Evolutionary conservation across 2,888 invertebrate species (phyloP).

Genomic region (Drosophila robusta): DNA sequence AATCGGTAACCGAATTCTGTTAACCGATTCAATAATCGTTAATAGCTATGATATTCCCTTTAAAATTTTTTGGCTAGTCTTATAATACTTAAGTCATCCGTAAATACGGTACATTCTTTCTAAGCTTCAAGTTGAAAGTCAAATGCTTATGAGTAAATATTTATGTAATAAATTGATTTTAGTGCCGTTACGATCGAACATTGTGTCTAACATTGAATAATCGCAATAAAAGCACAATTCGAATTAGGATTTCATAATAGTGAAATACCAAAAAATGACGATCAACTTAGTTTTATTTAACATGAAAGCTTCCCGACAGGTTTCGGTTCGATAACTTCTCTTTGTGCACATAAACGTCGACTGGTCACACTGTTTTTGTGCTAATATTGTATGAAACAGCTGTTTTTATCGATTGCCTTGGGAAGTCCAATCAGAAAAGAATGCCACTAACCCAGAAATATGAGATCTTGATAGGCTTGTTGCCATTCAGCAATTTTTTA

Average conservation of each 20-base stretch:
- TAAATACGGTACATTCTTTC: too few relatives aligned
- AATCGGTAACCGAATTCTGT: conserved; percentile 4
- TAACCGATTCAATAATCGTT: conserved; percentile 15
- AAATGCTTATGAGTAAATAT: neutral
- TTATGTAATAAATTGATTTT: too few relatives aligned
- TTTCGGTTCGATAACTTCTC: neutral
- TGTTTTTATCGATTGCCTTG: neutral
- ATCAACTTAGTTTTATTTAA: too few relatives aligned
- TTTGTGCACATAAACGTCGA: neutral
- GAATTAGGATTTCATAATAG: too few relatives aligned
- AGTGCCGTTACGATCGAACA: too few relatives aligned
- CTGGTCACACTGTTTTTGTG: neutral
- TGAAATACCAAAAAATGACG: too few relatives aligned
- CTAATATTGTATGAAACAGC: neutral
- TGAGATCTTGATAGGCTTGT: too few relatives aligned
- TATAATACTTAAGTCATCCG: neutral
- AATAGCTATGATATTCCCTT: neutral
- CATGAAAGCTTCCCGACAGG: too few relatives aligned
- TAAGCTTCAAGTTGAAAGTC: neutral
- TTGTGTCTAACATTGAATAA: too few relatives aligned
- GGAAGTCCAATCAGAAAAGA: neutral
- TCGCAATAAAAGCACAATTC: too few relatives aligned
- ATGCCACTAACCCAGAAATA: neutral
- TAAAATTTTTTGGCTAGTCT: neutral
- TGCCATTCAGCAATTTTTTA: too few relatives aligned